Percentiles rank a stretch among this genome's conserved stretches.
These are phyloP conservation scores for Leptatherina wallacei DNA, from an alignment of 2,797 vertebrate genomes.

Conservation along the genomic window DNA sequence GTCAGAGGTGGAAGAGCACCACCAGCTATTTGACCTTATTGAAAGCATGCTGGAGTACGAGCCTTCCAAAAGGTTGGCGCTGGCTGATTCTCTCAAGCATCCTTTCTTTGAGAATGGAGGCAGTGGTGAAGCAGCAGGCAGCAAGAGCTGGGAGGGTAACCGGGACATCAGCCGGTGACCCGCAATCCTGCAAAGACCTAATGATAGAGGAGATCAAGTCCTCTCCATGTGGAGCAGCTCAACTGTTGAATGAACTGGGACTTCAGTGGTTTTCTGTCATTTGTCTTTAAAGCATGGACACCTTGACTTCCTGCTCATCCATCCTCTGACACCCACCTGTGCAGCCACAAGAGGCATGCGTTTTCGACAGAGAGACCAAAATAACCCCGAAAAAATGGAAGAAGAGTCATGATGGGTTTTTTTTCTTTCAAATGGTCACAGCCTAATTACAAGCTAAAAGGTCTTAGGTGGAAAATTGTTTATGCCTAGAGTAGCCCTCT, in stretches of 20 bases:
- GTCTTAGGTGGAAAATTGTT: slow-evolving; percentile 32
- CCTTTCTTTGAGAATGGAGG: slow-evolving; percentile 87
- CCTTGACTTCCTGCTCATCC: slow-evolving; percentile 31
- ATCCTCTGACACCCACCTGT: slow-evolving; percentile 38
- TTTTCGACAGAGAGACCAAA: slow-evolving; percentile 58
- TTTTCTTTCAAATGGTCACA: slow-evolving; percentile 13
- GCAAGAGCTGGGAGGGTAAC: slow-evolving; percentile 92
- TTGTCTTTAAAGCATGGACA: slow-evolving; percentile 68
- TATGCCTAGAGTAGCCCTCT: slow-evolving; percentile 60
- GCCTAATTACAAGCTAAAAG: slow-evolving; percentile 28
- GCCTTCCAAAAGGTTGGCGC: slow-evolving; percentile 89
- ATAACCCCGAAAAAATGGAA: slow-evolving; percentile 17
- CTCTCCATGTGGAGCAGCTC: slow-evolving; percentile 53
- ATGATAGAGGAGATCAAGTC: slow-evolving; percentile 33
- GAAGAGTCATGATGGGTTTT: slow-evolving; percentile 19
- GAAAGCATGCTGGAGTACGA: slow-evolving; percentile 98
- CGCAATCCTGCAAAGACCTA: slow-evolving; percentile 52
- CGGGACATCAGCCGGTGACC: slow-evolving; percentile 99
- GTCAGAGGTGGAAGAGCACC: slow-evolving; percentile 94
- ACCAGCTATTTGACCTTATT: slow-evolving; percentile 96
- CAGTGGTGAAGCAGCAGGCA: slow-evolving; percentile 65
- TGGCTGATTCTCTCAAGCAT: slow-evolving; percentile 91
- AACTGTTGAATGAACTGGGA: slow-evolving; percentile 34
- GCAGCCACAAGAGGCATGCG: slow-evolving; percentile 49
- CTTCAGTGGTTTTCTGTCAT: slow-evolving; percentile 33